phyloP scores from a whole-genome alignment of 2,797 vertebrate species.

The Sternarchorhynchus goeldii region DNA sequence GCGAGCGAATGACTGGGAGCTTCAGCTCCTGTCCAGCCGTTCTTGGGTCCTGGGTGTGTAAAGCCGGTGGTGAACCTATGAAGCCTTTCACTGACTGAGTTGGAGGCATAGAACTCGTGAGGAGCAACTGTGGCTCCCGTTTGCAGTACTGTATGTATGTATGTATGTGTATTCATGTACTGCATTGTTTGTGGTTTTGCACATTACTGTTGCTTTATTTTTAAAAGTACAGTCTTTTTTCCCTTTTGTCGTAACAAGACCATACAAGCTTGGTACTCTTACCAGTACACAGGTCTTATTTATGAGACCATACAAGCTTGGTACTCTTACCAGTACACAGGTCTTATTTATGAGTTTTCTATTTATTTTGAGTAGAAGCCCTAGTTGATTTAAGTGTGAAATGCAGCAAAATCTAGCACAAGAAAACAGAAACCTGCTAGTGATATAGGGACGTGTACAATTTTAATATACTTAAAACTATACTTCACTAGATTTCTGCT shows the following conservation, averaged over 20 bases:
- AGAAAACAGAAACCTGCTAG: background rate
- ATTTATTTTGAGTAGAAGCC: background rate
- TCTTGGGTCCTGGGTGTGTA: background rate
- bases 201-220: slow-evolving; percentile 57
- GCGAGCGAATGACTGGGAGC: background rate
- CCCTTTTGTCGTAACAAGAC: too few relatives aligned
- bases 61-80: background rate
- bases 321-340: slow-evolving; percentile 9
- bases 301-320: background rate
- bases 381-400: too few relatives aligned
- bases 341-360: background rate
- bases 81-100: background rate
- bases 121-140: slow-evolving; percentile 13
- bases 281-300: too few relatives aligned
- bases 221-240: slow-evolving; percentile 40
- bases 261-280: slow-evolving; percentile 1
- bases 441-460: background rate
- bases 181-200: slow-evolving; percentile 63
- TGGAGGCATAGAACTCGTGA: too few relatives aligned
- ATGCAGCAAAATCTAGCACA: background rate
- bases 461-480: too few relatives aligned
- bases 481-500: too few relatives aligned
- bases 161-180: slow-evolving; percentile 10
- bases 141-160: slow-evolving; percentile 64
- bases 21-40: background rate